Conservation (phyloP, 2,888 invertebrate genomes). For the Tubulanus polymorphus region DNA sequence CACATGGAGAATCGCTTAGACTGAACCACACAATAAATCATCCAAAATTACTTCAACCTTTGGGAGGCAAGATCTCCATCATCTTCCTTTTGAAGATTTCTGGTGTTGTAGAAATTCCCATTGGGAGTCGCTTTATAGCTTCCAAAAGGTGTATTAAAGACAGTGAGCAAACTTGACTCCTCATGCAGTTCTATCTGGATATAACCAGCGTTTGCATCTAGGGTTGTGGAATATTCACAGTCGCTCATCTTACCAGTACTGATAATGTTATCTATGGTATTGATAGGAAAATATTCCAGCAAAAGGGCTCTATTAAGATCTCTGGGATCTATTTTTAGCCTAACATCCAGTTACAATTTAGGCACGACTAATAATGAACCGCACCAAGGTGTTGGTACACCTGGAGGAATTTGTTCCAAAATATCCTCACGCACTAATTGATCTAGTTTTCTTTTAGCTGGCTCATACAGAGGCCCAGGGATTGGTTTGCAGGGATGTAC, state of each 20-base stretch:
- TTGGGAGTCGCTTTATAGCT: no score
- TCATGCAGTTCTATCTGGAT: neutral
- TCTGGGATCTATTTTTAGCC: slow-evolving; percentile 11
- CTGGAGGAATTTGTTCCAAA: neutral
- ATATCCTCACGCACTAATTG: neutral
- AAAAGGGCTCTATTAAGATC: slow-evolving; percentile 13
- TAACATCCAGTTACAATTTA: slow-evolving; percentile 4
- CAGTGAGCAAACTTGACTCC: neutral
- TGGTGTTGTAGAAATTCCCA: no score
- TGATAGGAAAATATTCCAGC: slow-evolving; percentile 7
- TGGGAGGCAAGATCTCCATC: no score
- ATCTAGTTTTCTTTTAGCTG: neutral
- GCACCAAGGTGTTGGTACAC: slow-evolving; percentile 3
- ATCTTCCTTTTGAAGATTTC: no score
- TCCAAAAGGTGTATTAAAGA: neutral
- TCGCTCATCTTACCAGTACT: no score
- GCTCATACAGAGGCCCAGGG: neutral
- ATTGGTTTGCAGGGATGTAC: slow-evolving; percentile 1
- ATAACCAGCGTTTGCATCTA: slow-evolving; percentile 5
- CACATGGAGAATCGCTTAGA: no score
- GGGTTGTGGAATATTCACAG: no score
- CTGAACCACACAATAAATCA: no score
- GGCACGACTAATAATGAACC: neutral
- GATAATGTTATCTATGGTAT: no score
- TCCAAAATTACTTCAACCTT: no score